These are phyloP conservation scores for Mactra quadrangularis DNA, from an alignment of 1,140 invertebrate genomes.

Conservation along the genomic window DNA sequence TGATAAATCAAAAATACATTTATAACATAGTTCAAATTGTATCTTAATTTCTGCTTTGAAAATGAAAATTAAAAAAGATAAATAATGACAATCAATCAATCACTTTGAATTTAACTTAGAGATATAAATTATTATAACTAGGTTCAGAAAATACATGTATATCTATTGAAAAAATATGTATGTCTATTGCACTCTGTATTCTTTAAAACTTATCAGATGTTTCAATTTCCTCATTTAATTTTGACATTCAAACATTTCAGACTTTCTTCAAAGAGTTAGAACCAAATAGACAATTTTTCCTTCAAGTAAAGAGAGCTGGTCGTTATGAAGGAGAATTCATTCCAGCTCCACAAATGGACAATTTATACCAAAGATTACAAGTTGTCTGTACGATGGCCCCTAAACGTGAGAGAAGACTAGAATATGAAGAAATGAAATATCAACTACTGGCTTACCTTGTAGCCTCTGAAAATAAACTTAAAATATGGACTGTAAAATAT, in stretches of 20 bases:
- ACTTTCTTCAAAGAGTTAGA: constrained; percentile 94
- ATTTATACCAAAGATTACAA: constrained; percentile 90
- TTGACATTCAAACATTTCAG: constrained; percentile 83
- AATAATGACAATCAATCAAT: too few relatives aligned
- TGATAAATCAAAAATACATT: too few relatives aligned
- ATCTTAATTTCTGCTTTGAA: too few relatives aligned
- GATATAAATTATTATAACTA: too few relatives aligned
- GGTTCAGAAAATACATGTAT: too few relatives aligned
- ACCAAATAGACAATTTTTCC: constrained; percentile 90
- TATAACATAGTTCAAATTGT: too few relatives aligned
- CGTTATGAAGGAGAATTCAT: constrained; percentile 84
- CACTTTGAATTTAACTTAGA: too few relatives aligned
- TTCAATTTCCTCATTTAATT: too few relatives aligned
- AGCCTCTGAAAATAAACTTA: constrained; percentile 94
- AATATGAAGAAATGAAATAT: constrained; percentile 78
- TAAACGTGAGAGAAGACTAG: constrained; percentile 72
- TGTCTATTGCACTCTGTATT: too few relatives aligned
- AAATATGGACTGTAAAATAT: constrained; percentile 95
- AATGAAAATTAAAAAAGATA: too few relatives aligned
- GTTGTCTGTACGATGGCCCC: constrained; percentile 69
- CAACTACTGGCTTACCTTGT: constrained; percentile 91
- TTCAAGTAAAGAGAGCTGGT: constrained; percentile 81
- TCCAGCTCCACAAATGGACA: constrained; percentile 90
- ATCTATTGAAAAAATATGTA: too few relatives aligned
- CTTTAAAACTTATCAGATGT: too few relatives aligned